A percentile compares a stretch with the other conserved stretches of the same genome.
Conservation (phyloP, 1,140 invertebrate genomes). For the Ceratoteleas bidentatus region DNA sequence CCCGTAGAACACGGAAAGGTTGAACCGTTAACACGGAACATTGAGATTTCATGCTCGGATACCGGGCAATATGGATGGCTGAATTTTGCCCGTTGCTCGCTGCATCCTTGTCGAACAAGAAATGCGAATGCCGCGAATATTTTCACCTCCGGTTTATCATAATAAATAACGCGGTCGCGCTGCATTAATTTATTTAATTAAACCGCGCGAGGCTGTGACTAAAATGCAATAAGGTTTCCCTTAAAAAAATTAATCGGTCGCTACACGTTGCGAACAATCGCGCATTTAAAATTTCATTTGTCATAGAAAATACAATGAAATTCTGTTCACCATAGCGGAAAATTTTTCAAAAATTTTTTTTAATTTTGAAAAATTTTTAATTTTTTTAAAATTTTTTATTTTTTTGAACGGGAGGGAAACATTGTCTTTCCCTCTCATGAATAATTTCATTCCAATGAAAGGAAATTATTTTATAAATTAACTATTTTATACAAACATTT, state of each 20-base stretch:
- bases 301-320: no score
- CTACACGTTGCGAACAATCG: background rate
- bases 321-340: no score
- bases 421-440: no score
- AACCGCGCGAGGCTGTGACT: background rate
- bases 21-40: slow-evolving; percentile 53
- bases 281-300: no score
- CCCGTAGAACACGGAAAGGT: slow-evolving; percentile 35
- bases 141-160: slow-evolving; percentile 22
- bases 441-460: no score
- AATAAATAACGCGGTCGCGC: slow-evolving; percentile 13
- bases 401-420: no score
- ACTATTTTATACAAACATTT: no score
- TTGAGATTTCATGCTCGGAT: slow-evolving; percentile 58
- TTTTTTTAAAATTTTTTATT: no score
- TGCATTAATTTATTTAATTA: slow-evolving; percentile 30
- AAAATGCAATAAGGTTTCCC: background rate
- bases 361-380: no score
- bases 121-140: slow-evolving; percentile 14
- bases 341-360: no score
- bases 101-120: slow-evolving; percentile 25
- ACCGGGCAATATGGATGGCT: slow-evolving; percentile 37
- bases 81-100: slow-evolving; percentile 39
- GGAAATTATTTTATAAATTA: no score
- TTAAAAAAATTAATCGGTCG: background rate